Evolutionary conservation across 2,888 invertebrate species (phyloP).

Genomic region (Ophioninae sp.): DNA sequence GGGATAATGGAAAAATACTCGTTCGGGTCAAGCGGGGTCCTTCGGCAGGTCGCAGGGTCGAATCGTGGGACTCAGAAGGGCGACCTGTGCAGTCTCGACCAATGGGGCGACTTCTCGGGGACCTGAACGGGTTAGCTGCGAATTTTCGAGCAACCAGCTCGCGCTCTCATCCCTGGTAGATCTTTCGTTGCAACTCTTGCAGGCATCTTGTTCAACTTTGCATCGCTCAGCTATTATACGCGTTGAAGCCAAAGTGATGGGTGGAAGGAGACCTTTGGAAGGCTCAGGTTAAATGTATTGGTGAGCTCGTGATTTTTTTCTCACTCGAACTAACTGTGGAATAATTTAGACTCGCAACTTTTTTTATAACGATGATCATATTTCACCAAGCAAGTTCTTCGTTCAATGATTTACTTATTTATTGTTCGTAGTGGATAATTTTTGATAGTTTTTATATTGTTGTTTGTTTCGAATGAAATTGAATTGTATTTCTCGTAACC

Average conservation of each 20-base stretch:
- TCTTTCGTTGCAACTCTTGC: constrained; percentile 29
- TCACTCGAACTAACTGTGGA: not conserved
- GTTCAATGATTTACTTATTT: not conserved
- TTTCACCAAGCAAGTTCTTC: not conserved
- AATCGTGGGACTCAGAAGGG: constrained; percentile 74
- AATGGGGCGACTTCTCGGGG: constrained; percentile 64
- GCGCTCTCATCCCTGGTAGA: constrained; percentile 36
- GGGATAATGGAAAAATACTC: constrained; percentile 45
- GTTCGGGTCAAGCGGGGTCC: constrained; percentile 69
- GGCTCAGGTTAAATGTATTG: not conserved
- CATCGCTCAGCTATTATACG: constrained; percentile 4
- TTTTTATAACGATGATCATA: not conserved
- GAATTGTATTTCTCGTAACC: too few relatives aligned
- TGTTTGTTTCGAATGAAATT: too few relatives aligned
- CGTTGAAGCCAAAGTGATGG: not conserved
- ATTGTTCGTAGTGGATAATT: not conserved
- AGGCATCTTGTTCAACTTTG: constrained; percentile 20
- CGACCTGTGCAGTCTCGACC: constrained; percentile 66
- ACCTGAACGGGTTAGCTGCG: constrained; percentile 69
- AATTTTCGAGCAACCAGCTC: constrained; percentile 22
- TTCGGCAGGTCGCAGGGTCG: constrained; percentile 67
- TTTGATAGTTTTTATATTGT: too few relatives aligned
- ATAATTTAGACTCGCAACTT: not conserved
- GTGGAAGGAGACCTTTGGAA: not conserved
- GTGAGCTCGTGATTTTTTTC: not conserved